Conservation (phyloP, 2,888 invertebrate species). For the Oligia strigilis region DNA sequence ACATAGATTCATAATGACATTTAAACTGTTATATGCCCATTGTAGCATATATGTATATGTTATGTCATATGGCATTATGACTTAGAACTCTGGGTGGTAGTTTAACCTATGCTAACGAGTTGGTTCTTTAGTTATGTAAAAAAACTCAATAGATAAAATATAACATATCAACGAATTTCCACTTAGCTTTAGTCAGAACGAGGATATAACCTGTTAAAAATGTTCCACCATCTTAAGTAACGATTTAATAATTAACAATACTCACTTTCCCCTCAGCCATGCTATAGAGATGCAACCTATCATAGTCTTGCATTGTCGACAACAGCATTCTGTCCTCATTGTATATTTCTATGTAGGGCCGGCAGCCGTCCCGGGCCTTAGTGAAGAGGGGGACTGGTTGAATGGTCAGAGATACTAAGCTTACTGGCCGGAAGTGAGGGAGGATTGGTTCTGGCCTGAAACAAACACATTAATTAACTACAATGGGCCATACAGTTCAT, state of each 20-base stretch:
- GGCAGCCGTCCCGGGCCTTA: conserved; percentile 97
- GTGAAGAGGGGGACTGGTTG: conserved; percentile 98
- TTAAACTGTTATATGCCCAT: neutral
- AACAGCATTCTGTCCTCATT: conserved; percentile 95
- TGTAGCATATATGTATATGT: too few species aligned
- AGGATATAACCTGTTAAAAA: neutral
- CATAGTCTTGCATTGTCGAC: conserved; percentile 97
- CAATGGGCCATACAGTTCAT: too few species aligned
- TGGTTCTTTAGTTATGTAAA: too few species aligned
- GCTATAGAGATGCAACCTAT: conserved; percentile 94
- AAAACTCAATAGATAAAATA: too few species aligned
- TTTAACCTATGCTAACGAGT: too few species aligned
- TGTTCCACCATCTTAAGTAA: neutral
- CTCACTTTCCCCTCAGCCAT: conserved; percentile 93
- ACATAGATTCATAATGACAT: neutral
- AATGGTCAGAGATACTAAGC: conserved; percentile 95
- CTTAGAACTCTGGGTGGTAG: too few species aligned
- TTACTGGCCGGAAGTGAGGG: conserved; percentile 96
- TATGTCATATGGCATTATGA: too few species aligned
- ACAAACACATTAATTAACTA: neutral
- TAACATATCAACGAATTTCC: too few species aligned
- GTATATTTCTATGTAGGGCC: conserved; percentile 97
- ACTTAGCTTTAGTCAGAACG: neutral
- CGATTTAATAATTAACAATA: neutral
- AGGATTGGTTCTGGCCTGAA: conserved; percentile 91